These are phyloP conservation scores for Arremon aurantiirostris DNA, from an alignment of 2,797 vertebrate genomes.

Conservation along the genomic window DNA sequence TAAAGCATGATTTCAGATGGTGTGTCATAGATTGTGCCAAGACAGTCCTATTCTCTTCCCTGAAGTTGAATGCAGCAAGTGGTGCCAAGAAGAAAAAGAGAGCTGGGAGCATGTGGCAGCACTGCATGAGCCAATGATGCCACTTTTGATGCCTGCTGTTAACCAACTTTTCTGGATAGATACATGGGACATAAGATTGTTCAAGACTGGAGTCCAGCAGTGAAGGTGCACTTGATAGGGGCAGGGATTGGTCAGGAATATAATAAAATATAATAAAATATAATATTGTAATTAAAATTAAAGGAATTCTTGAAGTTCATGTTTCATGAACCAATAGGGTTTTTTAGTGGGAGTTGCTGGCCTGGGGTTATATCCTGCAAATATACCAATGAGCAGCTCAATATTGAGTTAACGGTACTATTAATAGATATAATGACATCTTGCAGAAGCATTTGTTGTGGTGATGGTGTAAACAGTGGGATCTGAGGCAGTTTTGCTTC, in stretches of 20 bases:
- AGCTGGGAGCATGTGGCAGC: not conserved
- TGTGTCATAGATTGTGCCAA: not conserved
- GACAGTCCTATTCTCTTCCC: not conserved
- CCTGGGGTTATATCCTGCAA: not conserved
- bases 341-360: not conserved
- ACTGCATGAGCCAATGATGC: not conserved
- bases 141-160: not conserved
- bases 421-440: not conserved
- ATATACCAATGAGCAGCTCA: not conserved
- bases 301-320: not conserved
- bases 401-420: not conserved
- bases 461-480: not conserved
- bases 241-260: not conserved
- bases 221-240: not conserved
- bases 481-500: not conserved
- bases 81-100: not conserved
- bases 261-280: not conserved
- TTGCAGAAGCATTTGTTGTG: not conserved
- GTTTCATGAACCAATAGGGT: not conserved
- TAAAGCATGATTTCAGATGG: not conserved
- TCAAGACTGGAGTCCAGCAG: not conserved
- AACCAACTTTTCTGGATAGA: not conserved
- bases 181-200: not conserved
- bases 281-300: not conserved
- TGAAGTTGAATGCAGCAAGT: not conserved